Evolutionary conservation across 2,113 vertebrate genomes (phyloP), one percentile per base, ranked within the genome.

Genomic region (Corydoras maculifer): DNA sequence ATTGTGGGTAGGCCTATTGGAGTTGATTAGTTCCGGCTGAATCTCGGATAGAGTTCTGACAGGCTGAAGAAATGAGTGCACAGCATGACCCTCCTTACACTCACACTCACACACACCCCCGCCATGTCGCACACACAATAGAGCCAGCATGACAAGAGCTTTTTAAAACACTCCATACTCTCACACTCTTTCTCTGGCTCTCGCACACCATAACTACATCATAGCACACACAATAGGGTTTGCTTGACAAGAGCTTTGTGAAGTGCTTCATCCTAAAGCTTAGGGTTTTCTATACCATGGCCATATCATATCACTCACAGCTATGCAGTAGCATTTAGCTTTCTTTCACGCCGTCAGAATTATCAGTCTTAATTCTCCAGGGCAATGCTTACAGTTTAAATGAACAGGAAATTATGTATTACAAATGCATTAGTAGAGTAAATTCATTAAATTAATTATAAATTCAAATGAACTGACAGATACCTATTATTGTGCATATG

Each of bases 1-100:
- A 90, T 83, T 82, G 79, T 90, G 88, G 90, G 88, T 90, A 90
- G 84, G 81, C 85, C 87, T 88, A 86, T 91, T 90, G 86, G 86
- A 84, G 87, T 87, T 90, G 90, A 91, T 91, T 90, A 91, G 90
- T 91, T 90, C 87, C 86, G 88, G 90, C 86, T 89, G 88, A 85
- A 84, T 84, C 85, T 80, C 85, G 84, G 88, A 88, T 89, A 86
- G 85, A 88, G 86, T 88, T 87, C 86, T 91, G 90, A 91, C 89
- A 90, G 88, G 84, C 88, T 85, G 86, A 86, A 87, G 84, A 89
- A 90, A 90, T 82, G 79, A 87, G 86, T 83, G 87, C 88, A 72
- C 88, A 87, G 89, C 84, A 63, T 88, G 86, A 86, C 75, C 83
- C 81, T 74, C 58, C 51, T 51, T 81, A 50, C 32, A 65, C 54